These are phyloP conservation scores for Drosophila punjabiensis DNA, from an alignment of 1,140 invertebrate genomes.

Conservation along the genomic window DNA sequence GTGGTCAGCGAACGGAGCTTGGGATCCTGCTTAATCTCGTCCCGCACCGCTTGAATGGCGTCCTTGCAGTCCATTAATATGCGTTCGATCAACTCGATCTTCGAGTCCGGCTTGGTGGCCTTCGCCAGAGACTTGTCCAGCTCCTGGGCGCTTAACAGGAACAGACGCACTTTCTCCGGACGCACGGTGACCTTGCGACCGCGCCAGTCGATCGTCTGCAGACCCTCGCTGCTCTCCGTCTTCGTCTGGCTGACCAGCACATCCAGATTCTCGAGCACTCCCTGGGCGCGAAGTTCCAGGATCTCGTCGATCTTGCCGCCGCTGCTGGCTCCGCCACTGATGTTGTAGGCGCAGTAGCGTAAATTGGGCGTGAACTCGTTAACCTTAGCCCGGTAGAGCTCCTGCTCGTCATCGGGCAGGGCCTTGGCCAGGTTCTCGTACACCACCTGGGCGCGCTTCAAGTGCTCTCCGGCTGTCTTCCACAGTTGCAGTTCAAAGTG, in stretches of 20 bases:
- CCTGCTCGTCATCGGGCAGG: constrained; percentile 92
- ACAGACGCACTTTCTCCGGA: constrained; percentile 92
- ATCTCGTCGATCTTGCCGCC: constrained; percentile 91
- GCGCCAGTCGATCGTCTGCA: constrained; percentile 96
- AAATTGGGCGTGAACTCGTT: constrained; percentile 96
- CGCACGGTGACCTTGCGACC: constrained; percentile 92
- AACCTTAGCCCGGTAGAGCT: constrained; percentile 92
- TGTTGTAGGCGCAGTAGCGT: constrained; percentile 97
- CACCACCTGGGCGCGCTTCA: constrained; percentile 96
- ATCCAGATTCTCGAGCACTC: constrained; percentile 91
- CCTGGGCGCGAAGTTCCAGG: constrained; percentile 93
- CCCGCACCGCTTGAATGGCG: constrained; percentile 93
- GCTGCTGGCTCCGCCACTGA: constrained; percentile 90
- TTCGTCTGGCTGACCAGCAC: constrained; percentile 94
- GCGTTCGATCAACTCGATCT: constrained; percentile 95
- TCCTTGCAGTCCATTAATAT: constrained; percentile 98
- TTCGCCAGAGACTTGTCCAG: constrained; percentile 91
- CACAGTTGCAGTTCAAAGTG: constrained; percentile 96
- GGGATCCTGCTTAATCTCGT: constrained; percentile 93
- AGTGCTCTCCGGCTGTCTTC: constrained; percentile 94
- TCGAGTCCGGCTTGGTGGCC: constrained; percentile 88
- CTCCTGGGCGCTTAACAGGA: constrained; percentile 92
- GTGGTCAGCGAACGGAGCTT: constrained; percentile 88
- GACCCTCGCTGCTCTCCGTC: constrained; percentile 87
- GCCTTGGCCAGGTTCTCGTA: constrained; percentile 95